A percentile compares a stretch with the other conserved stretches of the same genome.
phyloP scores from a whole-genome alignment of 2,113 vertebrate species.

The Geococcyx californianus region DNA sequence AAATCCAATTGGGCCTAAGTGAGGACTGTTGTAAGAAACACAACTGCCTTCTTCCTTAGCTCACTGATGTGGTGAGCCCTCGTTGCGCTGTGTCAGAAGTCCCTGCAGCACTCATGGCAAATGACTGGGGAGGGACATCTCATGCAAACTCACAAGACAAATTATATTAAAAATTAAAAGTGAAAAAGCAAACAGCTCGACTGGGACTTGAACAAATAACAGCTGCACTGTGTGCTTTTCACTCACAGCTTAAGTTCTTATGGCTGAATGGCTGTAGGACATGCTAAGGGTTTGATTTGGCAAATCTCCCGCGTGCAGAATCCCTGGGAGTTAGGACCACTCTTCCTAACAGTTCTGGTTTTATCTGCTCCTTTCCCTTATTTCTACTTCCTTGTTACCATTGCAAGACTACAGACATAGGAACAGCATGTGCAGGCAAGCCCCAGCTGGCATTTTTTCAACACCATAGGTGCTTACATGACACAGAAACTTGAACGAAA shows the following conservation, averaged over 20 bases:
- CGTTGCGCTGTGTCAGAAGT: not conserved
- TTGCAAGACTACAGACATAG: not conserved
- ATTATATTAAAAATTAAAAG: constrained; percentile 46
- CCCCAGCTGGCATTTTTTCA: not conserved
- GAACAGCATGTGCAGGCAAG: not conserved
- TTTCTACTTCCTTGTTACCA: not conserved
- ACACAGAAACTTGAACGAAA: not conserved
- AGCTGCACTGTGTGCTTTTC: not conserved
- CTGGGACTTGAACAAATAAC: constrained; percentile 16
- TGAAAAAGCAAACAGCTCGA: not conserved
- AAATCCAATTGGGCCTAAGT: not conserved
- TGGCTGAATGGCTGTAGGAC: not conserved
- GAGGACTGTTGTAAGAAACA: not conserved
- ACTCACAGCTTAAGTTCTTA: not conserved
- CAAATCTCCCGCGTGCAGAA: not conserved
- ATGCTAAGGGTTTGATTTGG: not conserved
- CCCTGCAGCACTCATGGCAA: not conserved
- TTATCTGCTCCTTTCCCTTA: not conserved
- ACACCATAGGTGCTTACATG: not conserved
- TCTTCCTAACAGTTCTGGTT: not conserved
- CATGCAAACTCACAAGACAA: constrained; percentile 13
- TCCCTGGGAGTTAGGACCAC: not conserved
- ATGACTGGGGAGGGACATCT: not conserved
- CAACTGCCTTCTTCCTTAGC: not conserved
- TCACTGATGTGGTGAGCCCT: not conserved